Base-by-base conservation (phyloP, 2,888 invertebrate genomes). In the Leucozona laternaria region DNA sequence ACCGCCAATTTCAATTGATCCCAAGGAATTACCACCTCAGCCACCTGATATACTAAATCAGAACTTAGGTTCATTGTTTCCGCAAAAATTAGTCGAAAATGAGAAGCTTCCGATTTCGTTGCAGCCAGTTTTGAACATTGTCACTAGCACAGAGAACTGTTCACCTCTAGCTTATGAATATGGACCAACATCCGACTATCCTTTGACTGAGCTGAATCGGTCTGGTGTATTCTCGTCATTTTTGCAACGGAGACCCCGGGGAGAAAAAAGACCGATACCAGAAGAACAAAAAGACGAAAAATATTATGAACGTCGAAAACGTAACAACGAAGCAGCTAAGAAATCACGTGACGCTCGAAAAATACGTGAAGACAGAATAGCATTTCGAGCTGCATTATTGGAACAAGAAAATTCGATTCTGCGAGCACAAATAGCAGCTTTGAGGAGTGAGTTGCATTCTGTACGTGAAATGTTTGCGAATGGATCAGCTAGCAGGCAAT, bases 261-360 rank as follows among this genome's bases (percentile, higher is more conserved):
- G 97, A 0, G 97, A 97, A 91, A 97, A 97, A 91, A 95, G 97
- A 72, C 96, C 97, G 0, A 97, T 97, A 72, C 98, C 98, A 0
- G 95, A 96, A 0, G 97, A 97, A 64, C 94, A 96, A 90, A 98
- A 98, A 90, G 98, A 98, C 90, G 96, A 96, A 83, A 97, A 97
- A 92, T 98, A 98, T 92, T 98, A 96, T 91, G 98, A 98, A 91
- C 93, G 97, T 57, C 93, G 98, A 80, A 95, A 96, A 90, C 93
- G 97, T 10, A 98, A 98, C 92, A 98, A 98, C 91, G 95, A 97
- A 91, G 98, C 98, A 0, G 98, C 98, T 0, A 98, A 98, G 92
- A 98, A 98, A 91, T 97, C 97, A 0, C 93, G 98, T 34, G 98
- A 98, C 91, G 97, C 97, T 0, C 93, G 98, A 28, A 96, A 97